Evolutionary conservation across 2,797 vertebrate genomes (phyloP).

Genomic region (Schizopygopsis malacanthus): DNA sequence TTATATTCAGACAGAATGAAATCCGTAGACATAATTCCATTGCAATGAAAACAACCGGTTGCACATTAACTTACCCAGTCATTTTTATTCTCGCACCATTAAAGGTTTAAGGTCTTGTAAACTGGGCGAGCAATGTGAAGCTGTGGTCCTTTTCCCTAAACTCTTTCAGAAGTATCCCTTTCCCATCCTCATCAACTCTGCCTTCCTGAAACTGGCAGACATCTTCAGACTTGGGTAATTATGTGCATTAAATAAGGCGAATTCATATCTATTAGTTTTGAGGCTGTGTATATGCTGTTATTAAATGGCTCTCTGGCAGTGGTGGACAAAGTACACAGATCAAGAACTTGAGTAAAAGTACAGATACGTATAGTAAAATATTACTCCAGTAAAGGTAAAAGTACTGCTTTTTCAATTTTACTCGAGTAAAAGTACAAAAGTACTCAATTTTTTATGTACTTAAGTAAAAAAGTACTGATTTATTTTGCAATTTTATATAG

Average conservation of each 20-base stretch:
- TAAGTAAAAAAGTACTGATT: too few relatives aligned
- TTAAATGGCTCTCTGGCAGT: background rate
- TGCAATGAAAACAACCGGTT: background rate
- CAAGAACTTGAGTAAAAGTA: too few relatives aligned
- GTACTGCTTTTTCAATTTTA: too few relatives aligned
- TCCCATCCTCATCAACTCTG: constrained; percentile 98
- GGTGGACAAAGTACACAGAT: too few relatives aligned
- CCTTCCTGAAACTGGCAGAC: constrained; percentile 95
- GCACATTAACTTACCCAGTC: background rate
- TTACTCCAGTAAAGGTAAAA: too few relatives aligned
- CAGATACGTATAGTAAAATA: too few relatives aligned
- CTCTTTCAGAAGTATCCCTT: constrained; percentile 99
- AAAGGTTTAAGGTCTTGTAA: constrained; percentile 92
- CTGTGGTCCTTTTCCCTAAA: constrained; percentile 96
- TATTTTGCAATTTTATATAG: too few relatives aligned
- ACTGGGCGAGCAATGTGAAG: constrained; percentile 96
- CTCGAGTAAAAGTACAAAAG: too few relatives aligned
- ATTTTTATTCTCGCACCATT: background rate
- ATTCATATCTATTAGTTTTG: background rate
- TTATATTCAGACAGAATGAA: background rate
- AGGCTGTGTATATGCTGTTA: background rate
- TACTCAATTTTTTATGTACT: too few relatives aligned
- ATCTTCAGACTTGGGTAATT: constrained; percentile 96
- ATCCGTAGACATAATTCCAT: background rate
- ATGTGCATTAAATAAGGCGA: constrained; percentile 30